Conservation (phyloP, 35 echinoderm and acorn worm genomes). For the Diadema setosum region DNA sequence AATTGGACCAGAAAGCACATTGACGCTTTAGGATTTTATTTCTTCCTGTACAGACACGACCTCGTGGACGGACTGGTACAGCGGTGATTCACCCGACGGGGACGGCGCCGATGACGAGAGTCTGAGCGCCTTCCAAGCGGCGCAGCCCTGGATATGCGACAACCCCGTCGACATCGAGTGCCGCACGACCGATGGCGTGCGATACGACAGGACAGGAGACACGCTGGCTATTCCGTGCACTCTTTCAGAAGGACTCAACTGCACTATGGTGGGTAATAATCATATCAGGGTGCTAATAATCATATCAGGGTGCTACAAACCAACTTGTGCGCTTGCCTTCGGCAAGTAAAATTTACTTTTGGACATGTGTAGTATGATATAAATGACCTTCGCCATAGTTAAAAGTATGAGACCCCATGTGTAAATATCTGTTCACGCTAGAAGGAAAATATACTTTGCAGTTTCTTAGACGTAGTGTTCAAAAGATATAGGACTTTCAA, state of each 20-base stretch:
- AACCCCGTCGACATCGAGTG: conserved; percentile 55
- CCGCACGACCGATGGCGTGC: neutral
- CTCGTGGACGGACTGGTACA: conserved; percentile 58
- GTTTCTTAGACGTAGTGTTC: too few relatives aligned
- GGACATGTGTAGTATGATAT: too few relatives aligned
- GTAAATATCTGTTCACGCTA: too few relatives aligned
- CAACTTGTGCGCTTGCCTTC: too few relatives aligned
- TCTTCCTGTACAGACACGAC: conserved; percentile 15
- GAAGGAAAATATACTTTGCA: too few relatives aligned
- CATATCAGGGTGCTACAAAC: too few relatives aligned
- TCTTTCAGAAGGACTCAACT: conserved; percentile 46
- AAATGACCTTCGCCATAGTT: too few relatives aligned
- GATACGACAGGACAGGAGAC: conserved; percentile 31
- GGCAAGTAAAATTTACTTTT: too few relatives aligned
- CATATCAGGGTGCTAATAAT: too few relatives aligned
- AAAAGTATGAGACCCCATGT: too few relatives aligned
- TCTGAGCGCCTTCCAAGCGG: conserved; percentile 1
- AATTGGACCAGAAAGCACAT: too few relatives aligned
- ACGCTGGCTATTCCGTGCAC: conserved; percentile 27
- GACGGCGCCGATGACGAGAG: conserved; percentile 51
- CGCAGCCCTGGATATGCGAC: conserved; percentile 54
- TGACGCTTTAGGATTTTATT: neutral
- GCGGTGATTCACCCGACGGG: neutral
- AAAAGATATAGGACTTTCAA: too few relatives aligned
- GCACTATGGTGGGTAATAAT: conserved; percentile 29